Percentiles rank a stretch among this genome's conserved stretches.
These are phyloP conservation scores for Reticulitermes speratus DNA, from an alignment of 1,140 invertebrate genomes.

Conservation along the genomic window DNA sequence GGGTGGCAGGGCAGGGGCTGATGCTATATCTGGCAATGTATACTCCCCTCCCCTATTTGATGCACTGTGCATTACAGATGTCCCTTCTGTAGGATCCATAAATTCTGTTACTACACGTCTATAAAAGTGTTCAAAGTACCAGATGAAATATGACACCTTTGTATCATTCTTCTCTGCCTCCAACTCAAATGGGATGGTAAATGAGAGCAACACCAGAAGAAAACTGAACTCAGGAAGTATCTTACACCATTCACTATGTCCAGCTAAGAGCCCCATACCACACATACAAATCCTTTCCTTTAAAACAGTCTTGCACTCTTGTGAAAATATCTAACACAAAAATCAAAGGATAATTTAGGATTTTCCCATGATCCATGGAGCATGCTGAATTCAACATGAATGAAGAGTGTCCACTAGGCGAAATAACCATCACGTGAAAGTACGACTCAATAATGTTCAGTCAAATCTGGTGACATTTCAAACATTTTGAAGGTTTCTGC, in stretches of 20 bases:
- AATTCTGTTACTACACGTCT: not conserved
- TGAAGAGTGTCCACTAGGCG: not conserved
- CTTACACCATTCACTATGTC: not conserved
- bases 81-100: not conserved
- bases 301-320: not conserved
- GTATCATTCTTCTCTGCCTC: not conserved
- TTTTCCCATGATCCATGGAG: not conserved
- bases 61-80: not conserved
- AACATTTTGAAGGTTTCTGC: too few relatives aligned
- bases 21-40: conserved; percentile 58
- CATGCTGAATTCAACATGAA: not conserved
- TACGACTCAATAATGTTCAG: not conserved
- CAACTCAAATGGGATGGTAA: not conserved
- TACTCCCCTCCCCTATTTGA: conserved; percentile 18
- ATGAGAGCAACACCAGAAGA: not conserved
- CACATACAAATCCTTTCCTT: not conserved
- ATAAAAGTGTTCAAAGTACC: not conserved
- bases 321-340: not conserved
- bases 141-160: not conserved
- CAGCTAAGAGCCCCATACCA: not conserved
- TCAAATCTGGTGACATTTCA: not conserved
- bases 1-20: conserved; percentile 60
- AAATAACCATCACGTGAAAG: not conserved
- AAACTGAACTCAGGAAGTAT: not conserved
- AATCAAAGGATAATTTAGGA: not conserved